phyloP scores from a whole-genome alignment of 2,797 vertebrate genomes.

The Taeniopygia guttata region DNA sequence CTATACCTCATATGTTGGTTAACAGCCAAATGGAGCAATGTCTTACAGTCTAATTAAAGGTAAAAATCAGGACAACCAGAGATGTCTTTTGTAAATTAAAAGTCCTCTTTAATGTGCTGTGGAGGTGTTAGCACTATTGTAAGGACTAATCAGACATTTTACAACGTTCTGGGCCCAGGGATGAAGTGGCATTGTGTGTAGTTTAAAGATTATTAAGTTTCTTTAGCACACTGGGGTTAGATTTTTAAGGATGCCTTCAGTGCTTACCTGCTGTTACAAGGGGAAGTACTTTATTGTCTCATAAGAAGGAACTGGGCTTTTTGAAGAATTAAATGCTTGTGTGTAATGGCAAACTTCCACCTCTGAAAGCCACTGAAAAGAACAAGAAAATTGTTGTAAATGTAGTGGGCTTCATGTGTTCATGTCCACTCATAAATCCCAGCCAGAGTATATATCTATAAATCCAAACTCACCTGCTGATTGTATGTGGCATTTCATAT shows the following conservation, averaged over 20 bases:
- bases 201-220: slow-evolving; percentile 79
- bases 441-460: not conserved
- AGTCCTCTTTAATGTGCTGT: slow-evolving; percentile 77
- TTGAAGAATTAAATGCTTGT: slow-evolving; percentile 61
- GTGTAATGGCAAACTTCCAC: slow-evolving; percentile 31
- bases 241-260: slow-evolving; percentile 71
- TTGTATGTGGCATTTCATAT: not conserved
- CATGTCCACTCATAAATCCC: not conserved
- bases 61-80: slow-evolving; percentile 75
- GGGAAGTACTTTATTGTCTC: slow-evolving; percentile 76
- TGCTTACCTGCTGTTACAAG: slow-evolving; percentile 72
- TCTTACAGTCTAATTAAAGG: slow-evolving; percentile 76
- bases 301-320: slow-evolving; percentile 66
- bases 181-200: slow-evolving; percentile 72
- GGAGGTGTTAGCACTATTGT: slow-evolving; percentile 77
- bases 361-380: slow-evolving; percentile 44
- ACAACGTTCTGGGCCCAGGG: slow-evolving; percentile 75
- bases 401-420: not conserved
- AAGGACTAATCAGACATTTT: slow-evolving; percentile 82
- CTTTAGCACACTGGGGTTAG: slow-evolving; percentile 70
- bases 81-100: slow-evolving; percentile 76
- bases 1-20: slow-evolving; percentile 52
- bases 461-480: not conserved
- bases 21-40: slow-evolving; percentile 70
- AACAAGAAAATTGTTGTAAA: not conserved